phyloP scores from a whole-genome alignment of 2,113 vertebrate species.

The Coregonus clupeaformis region DNA sequence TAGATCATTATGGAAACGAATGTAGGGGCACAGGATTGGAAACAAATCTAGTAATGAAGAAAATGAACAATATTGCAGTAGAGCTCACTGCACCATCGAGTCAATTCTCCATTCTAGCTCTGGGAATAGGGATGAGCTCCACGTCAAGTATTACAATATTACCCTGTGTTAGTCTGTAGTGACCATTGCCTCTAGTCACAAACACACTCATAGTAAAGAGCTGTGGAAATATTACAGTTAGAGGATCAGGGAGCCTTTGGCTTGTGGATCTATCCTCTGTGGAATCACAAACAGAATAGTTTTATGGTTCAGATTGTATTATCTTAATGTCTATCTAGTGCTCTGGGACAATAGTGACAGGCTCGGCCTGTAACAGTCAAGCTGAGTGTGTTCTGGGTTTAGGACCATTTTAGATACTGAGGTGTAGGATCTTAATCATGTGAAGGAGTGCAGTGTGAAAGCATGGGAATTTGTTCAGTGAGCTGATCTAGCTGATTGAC shows the following conservation, averaged over 20 bases:
- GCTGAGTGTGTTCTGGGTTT: too few relatives aligned
- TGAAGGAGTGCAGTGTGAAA: too few relatives aligned
- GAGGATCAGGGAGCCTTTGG: not conserved
- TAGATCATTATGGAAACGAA: constrained; percentile 20
- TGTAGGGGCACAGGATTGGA: constrained; percentile 22
- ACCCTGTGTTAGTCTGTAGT: not conserved
- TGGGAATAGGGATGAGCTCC: not conserved
- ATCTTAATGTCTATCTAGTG: too few relatives aligned
- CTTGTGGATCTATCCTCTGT: not conserved
- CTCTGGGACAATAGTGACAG: too few relatives aligned
- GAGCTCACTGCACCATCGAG: not conserved
- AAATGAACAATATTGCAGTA: constrained; percentile 10
- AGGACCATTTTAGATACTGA: too few relatives aligned
- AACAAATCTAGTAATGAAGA: constrained; percentile 5
- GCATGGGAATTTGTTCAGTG: too few relatives aligned
- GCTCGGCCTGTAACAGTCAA: too few relatives aligned
- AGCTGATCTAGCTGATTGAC: too few relatives aligned
- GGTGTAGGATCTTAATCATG: too few relatives aligned
- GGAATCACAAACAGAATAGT: too few relatives aligned
- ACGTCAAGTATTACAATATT: not conserved
- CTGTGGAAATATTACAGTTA: not conserved
- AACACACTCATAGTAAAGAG: not conserved
- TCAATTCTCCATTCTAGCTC: not conserved
- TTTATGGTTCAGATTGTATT: too few relatives aligned
- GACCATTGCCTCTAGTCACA: not conserved